A percentile compares a stretch with the other conserved stretches of the same genome.
These are phyloP conservation scores for Drosophila yooni DNA, from an alignment of 2,888 invertebrate genomes.

Conservation along the genomic window DNA sequence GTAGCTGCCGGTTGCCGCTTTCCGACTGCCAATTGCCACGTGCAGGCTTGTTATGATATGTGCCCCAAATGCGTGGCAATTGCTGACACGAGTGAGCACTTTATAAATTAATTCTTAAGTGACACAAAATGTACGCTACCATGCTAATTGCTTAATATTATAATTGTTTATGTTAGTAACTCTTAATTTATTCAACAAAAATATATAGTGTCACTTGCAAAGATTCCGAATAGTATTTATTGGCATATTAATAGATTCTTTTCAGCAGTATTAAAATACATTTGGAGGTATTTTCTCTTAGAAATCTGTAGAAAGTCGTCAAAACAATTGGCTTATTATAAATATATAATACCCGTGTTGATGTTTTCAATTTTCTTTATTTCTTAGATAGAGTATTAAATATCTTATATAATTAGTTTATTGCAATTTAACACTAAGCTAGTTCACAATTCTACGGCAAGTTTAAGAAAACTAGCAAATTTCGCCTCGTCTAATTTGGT, in stretches of 20 bases:
- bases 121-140: slow-evolving; percentile 4
- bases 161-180: background rate
- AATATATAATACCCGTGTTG: background rate
- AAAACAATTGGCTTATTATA: background rate
- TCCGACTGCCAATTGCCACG: slow-evolving; percentile 38
- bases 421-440: background rate
- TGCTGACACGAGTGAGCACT: slow-evolving; percentile 52
- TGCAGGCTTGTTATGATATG: slow-evolving; percentile 70
- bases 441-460: background rate
- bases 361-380: background rate
- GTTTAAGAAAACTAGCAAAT: background rate
- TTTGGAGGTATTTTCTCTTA: background rate
- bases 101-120: slow-evolving; percentile 8
- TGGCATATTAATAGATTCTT: background rate
- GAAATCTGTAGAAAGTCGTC: background rate
- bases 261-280: slow-evolving; percentile 5
- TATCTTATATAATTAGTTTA: background rate
- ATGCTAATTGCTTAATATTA: slow-evolving; percentile 44
- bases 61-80: slow-evolving; percentile 48
- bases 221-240: background rate
- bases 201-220: background rate
- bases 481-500: background rate
- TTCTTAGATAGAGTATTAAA: background rate
- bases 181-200: background rate
- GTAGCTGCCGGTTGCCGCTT: slow-evolving; percentile 35